Conservation (phyloP, 2,797 vertebrate species). For the Gallinago nigripennis region DNA sequence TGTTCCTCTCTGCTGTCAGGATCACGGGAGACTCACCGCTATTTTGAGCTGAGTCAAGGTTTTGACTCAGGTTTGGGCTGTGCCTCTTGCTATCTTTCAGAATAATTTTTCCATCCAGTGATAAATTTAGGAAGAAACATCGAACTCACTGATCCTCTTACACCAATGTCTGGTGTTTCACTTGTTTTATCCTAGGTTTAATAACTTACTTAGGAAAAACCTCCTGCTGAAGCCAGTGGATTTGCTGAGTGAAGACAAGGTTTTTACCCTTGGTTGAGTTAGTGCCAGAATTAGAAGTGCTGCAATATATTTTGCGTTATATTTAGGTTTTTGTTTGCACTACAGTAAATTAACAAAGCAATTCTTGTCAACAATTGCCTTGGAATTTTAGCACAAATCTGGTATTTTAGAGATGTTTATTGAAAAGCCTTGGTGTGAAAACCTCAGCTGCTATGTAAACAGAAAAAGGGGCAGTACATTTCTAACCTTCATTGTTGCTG, state of each 20-base stretch:
- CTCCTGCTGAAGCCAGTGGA: background rate
- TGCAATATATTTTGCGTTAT: background rate
- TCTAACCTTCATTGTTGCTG: background rate
- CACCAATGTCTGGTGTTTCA: background rate
- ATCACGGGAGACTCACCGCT: rapidly evolving
- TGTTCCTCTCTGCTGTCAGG: background rate
- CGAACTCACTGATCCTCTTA: background rate
- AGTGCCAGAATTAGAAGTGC: background rate
- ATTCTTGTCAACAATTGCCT: background rate
- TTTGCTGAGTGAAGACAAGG: background rate
- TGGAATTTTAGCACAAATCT: background rate
- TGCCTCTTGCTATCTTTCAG: background rate
- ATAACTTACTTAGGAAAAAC: background rate
- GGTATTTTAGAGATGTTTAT: background rate
- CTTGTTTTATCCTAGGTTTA: background rate
- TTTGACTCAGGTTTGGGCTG: background rate
- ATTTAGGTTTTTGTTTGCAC: background rate
- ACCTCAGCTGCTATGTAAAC: background rate
- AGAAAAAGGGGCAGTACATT: background rate
- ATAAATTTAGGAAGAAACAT: background rate
- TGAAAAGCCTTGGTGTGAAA: background rate
- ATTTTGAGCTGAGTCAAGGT: background rate
- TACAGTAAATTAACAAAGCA: background rate
- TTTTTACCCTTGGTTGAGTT: background rate
- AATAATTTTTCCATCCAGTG: background rate